These are phyloP conservation scores for Elymnias hypermnestra DNA, from an alignment of 1,140 invertebrate genomes.

Conservation along the genomic window DNA sequence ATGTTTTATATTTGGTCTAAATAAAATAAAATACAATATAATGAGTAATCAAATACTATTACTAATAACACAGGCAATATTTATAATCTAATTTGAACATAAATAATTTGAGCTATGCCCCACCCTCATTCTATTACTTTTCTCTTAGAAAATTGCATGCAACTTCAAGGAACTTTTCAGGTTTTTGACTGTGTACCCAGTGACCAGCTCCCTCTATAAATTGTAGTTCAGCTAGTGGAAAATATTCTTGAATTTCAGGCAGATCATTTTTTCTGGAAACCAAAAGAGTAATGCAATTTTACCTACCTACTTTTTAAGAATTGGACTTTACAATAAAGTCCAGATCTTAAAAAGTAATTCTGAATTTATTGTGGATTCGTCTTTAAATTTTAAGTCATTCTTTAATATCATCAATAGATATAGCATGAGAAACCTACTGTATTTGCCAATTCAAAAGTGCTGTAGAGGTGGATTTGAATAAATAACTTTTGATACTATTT, in stretches of 20 bases:
- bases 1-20: too few species aligned
- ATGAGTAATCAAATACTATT: neutral
- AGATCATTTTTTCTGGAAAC: slow-evolving; percentile 81
- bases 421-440: too few species aligned
- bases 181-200: slow-evolving; percentile 95
- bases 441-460: too few species aligned
- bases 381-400: too few species aligned
- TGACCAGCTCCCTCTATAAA: slow-evolving; percentile 90
- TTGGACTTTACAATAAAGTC: too few species aligned
- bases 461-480: too few species aligned
- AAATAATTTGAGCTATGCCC: neutral
- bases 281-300: too few species aligned
- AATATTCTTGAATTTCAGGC: slow-evolving; percentile 82
- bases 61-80: slow-evolving; percentile 4
- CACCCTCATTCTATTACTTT: slow-evolving; percentile 30
- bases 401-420: too few species aligned
- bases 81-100: neutral
- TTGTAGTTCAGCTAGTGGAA: slow-evolving; percentile 85
- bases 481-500: too few species aligned
- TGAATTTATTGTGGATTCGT: too few species aligned
- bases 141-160: slow-evolving; percentile 73
- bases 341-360: too few species aligned
- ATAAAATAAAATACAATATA: neutral
- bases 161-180: slow-evolving; percentile 84
- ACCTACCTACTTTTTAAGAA: too few species aligned